phyloP scores from a whole-genome alignment of 2,113 vertebrate genomes.

The Aepyceros melampus region DNA sequence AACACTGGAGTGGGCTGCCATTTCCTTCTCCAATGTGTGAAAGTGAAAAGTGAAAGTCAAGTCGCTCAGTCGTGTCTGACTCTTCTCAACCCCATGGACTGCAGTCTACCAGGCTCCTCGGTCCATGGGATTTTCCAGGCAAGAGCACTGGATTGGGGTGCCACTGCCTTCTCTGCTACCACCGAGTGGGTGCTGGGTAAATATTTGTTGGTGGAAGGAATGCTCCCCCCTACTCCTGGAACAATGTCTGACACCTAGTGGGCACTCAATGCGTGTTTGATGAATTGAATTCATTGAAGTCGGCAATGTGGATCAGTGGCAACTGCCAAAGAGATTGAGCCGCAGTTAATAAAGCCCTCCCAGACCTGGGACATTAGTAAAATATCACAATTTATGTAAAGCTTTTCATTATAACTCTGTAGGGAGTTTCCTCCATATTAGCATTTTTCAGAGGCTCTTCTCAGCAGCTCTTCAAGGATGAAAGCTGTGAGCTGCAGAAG shows the following conservation, averaged over 20 bases:
- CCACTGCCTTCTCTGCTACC: background rate
- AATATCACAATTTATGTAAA: constrained; percentile 72
- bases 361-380: constrained; percentile 3
- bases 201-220: background rate
- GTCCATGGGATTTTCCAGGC: too few species aligned
- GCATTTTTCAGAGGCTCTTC: constrained; percentile 70
- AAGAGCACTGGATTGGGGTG: too few species aligned
- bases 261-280: constrained; percentile 22
- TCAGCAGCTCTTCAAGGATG: constrained; percentile 73
- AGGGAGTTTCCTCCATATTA: constrained; percentile 72
- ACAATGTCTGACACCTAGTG: background rate
- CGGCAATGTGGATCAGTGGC: background rate
- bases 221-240: background rate
- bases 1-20: too few species aligned
- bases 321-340: background rate
- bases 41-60: too few species aligned
- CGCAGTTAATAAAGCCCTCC: constrained; percentile 31
- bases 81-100: too few species aligned
- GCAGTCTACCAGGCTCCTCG: too few species aligned
- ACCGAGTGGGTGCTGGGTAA: background rate
- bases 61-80: too few species aligned
- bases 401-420: constrained; percentile 67
- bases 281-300: constrained; percentile 1
- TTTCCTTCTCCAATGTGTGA: too few species aligned
- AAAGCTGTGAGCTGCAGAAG: constrained; percentile 57